phyloP scores from a whole-genome alignment of 2,888 invertebrate species.

The Metellina segmentata region DNA sequence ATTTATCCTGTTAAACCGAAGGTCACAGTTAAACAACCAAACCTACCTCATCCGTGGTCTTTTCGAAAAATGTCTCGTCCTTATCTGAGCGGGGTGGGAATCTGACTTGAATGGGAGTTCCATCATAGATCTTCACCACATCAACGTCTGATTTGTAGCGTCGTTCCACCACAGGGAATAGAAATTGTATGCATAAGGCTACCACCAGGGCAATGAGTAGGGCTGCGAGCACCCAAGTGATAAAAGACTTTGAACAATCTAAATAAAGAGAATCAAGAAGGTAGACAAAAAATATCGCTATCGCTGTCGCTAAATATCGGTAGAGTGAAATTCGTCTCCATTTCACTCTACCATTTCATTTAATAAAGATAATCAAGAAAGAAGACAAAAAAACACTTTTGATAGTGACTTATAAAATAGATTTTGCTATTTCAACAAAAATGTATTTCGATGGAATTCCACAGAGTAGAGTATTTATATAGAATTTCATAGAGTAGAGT shows the following conservation, averaged over 20 bases:
- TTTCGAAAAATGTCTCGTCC: neutral
- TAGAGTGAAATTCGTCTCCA: no score
- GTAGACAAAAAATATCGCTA: neutral
- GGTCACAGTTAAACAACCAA: neutral
- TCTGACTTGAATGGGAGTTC: neutral
- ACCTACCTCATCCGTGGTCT: constrained; percentile 11
- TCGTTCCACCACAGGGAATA: constrained; percentile 27
- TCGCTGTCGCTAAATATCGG: no score
- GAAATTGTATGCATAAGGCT: constrained; percentile 40
- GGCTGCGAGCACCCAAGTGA: constrained; percentile 38
- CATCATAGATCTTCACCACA: constrained; percentile 1
- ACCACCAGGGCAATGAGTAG: constrained; percentile 31
- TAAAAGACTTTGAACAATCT: constrained; percentile 27
- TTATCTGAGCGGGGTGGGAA: neutral
- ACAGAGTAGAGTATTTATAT: no score
- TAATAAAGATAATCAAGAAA: no score
- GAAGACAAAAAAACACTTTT: no score
- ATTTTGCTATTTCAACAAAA: no score
- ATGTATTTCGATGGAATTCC: no score
- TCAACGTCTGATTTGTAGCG: neutral
- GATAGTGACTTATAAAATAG: no score
- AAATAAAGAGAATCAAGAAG: neutral
- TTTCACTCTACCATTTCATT: no score
- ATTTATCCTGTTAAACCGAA: neutral
- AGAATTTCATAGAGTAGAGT: no score